A percentile compares a stretch with the other conserved stretches of the same genome.
These are phyloP conservation scores for Nipponia nippon DNA, from an alignment of 2,113 vertebrate species.

Conservation along the genomic window DNA sequence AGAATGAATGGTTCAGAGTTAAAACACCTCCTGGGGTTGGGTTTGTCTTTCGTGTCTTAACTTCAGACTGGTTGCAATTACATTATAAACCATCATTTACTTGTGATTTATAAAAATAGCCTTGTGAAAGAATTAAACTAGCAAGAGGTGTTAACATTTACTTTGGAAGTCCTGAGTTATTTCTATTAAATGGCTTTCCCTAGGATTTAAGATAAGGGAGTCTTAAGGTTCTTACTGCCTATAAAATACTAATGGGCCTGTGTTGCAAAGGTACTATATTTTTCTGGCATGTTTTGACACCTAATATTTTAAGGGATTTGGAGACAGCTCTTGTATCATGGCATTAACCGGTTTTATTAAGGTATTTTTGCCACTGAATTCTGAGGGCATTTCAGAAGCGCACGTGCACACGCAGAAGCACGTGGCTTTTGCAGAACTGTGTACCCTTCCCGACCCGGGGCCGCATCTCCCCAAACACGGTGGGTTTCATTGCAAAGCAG, in stretches of 20 bases:
- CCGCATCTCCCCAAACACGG: fast-evolving
- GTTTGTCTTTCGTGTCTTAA: conserved; percentile 23
- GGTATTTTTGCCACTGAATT: background rate
- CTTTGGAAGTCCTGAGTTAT: conserved; percentile 62
- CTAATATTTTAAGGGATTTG: conserved; percentile 47
- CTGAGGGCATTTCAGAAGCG: background rate
- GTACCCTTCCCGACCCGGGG: background rate
- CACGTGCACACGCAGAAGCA: background rate
- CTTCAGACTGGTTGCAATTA: conserved; percentile 37
- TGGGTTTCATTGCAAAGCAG: background rate
- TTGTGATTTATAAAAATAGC: conserved; percentile 42
- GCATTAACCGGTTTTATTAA: conserved; percentile 31
- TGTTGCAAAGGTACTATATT: conserved; percentile 39
- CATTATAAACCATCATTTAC: conserved; percentile 29
- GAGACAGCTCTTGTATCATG: background rate
- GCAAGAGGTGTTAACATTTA: conserved; percentile 49
- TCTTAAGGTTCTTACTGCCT: conserved; percentile 45
- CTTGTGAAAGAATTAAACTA: conserved; percentile 53
- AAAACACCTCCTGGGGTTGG: background rate
- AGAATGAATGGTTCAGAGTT: background rate
- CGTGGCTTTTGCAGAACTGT: background rate
- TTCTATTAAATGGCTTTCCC: conserved; percentile 57
- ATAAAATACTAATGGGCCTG: conserved; percentile 49
- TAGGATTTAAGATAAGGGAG: conserved; percentile 53
- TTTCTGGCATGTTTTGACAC: conserved; percentile 65